Conservation (phyloP, 2,113 vertebrate species). For the Abramis brama region DNA sequence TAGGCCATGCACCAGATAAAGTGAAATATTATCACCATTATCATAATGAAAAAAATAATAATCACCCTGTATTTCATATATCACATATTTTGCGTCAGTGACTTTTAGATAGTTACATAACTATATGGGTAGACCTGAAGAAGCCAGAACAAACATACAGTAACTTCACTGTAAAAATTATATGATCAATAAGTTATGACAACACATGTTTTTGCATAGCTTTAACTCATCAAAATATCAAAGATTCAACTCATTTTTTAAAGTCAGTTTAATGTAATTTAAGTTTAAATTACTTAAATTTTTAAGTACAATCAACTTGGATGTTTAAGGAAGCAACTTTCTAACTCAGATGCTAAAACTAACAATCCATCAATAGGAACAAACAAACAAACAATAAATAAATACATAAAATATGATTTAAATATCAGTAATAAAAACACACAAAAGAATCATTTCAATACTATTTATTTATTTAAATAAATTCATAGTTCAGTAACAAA, state of each 20-base stretch:
- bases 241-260: too few species aligned
- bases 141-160: background rate
- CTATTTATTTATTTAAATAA: background rate
- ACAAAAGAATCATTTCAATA: background rate
- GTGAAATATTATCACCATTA: background rate
- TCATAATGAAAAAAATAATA: too few species aligned
- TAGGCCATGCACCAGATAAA: background rate
- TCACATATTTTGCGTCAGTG: too few species aligned
- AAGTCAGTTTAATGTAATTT: too few species aligned
- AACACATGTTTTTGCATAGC: too few species aligned
- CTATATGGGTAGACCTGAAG: too few species aligned
- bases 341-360: background rate
- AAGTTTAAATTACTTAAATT: too few species aligned
- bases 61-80: background rate
- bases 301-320: too few species aligned
- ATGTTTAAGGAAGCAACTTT: too few species aligned
- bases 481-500: background rate
- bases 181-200: too few species aligned
- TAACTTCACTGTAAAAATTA: background rate
- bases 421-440: background rate
- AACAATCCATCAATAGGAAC: background rate
- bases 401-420: background rate
- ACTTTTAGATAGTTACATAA: too few species aligned
- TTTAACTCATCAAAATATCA: too few species aligned
- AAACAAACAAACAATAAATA: background rate